phyloP scores from a whole-genome alignment of 2,888 invertebrate genomes.

The Tipula unca region DNA sequence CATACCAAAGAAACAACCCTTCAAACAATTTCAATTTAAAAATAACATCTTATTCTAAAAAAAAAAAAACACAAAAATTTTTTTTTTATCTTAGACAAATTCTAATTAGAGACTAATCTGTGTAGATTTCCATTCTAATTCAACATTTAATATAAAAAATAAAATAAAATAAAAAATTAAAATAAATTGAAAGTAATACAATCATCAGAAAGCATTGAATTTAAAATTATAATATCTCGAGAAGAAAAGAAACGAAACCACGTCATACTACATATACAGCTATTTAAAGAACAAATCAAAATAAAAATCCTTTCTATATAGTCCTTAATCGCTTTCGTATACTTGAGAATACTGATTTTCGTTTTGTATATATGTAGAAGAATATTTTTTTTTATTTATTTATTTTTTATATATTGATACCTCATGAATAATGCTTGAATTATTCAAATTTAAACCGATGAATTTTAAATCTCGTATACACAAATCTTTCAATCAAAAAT shows the following conservation, averaged over 20 bases:
- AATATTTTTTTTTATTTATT: neutral
- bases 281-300: neutral
- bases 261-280: neutral
- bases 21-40: neutral
- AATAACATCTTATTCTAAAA: neutral
- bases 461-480: neutral
- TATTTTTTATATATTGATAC: neutral
- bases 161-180: no score
- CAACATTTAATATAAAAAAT: neutral
- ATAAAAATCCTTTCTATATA: neutral
- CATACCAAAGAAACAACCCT: neutral
- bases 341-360: neutral
- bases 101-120: constrained; percentile 2
- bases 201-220: neutral
- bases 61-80: neutral
- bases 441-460: neutral
- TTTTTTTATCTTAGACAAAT: neutral
- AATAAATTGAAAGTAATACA: neutral
- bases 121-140: neutral
- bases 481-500: constrained; percentile 1
- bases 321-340: neutral
- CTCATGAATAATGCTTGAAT: neutral
- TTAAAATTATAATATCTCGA: neutral
- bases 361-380: no score
- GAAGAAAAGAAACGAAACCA: neutral